These are phyloP conservation scores for Loxodonta africana DNA, from an alignment of 2,113 vertebrate species.

Conservation along the genomic window DNA sequence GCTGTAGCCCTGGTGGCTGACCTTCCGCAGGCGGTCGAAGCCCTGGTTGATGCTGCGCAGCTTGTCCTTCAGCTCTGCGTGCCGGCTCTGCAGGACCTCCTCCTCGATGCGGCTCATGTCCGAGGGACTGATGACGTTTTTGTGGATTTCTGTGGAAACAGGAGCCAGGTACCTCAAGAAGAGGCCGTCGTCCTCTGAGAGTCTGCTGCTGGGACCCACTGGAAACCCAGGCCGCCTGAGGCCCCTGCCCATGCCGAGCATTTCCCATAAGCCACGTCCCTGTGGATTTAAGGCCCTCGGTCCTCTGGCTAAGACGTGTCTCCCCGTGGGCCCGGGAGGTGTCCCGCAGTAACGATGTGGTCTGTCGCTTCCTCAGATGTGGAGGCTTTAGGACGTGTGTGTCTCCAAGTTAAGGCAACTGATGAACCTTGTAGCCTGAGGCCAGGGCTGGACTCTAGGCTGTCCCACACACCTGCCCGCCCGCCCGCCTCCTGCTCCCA, in stretches of 20 bases:
- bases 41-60: conserved; percentile 95
- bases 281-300: background rate
- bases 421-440: no score
- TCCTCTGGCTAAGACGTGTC: no score
- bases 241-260: rapidly evolving
- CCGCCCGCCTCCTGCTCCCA: no score
- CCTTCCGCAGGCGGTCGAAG: conserved; percentile 94
- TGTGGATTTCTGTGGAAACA: conserved; percentile 91
- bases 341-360: no score
- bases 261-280: no score
- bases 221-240: background rate
- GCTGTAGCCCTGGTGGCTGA: conserved; percentile 95
- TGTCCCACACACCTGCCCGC: no score
- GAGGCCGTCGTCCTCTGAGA: background rate
- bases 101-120: conserved; percentile 90
- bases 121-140: conserved; percentile 92
- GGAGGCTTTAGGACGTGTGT: no score
- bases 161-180: rapidly evolving
- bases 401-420: no score
- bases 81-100: conserved; percentile 91
- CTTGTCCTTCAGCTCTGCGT: conserved; percentile 94
- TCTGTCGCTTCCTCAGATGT: no score
- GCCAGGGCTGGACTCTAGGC: no score
- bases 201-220: background rate
- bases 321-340: no score